Conservation (phyloP, 2,888 invertebrate genomes). For the Drosophila seclusa region DNA sequence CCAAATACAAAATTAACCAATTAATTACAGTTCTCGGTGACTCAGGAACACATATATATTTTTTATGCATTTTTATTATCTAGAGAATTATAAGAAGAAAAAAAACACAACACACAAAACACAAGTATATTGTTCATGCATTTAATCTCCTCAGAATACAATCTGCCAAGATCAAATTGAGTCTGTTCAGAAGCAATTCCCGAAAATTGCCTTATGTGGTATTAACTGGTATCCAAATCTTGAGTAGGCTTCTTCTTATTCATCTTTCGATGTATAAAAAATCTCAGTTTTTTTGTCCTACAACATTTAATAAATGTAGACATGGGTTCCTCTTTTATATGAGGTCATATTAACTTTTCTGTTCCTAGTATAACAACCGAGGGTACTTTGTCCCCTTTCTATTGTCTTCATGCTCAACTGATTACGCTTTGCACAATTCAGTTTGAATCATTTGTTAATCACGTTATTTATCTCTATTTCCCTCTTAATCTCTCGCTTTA, state of each 20-base stretch:
- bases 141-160: background rate
- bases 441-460: background rate
- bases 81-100: background rate
- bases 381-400: background rate
- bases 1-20: background rate
- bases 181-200: background rate
- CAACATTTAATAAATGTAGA: accelerated
- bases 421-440: background rate
- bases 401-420: background rate
- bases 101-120: no score
- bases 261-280: background rate
- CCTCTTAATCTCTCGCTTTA: background rate
- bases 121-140: background rate
- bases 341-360: background rate
- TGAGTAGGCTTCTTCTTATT: background rate
- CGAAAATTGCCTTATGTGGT: background rate
- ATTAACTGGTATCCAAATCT: background rate
- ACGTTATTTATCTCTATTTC: background rate
- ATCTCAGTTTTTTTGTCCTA: background rate
- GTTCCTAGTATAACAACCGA: background rate
- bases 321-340: background rate
- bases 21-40: background rate
- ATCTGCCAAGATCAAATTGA: background rate
- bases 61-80: background rate
- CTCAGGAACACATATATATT: background rate